Evolutionary conservation across 2,888 invertebrate genomes (phyloP), one percentile per base, ranked within the genome.

Genomic region (Andricus curvator): DNA sequence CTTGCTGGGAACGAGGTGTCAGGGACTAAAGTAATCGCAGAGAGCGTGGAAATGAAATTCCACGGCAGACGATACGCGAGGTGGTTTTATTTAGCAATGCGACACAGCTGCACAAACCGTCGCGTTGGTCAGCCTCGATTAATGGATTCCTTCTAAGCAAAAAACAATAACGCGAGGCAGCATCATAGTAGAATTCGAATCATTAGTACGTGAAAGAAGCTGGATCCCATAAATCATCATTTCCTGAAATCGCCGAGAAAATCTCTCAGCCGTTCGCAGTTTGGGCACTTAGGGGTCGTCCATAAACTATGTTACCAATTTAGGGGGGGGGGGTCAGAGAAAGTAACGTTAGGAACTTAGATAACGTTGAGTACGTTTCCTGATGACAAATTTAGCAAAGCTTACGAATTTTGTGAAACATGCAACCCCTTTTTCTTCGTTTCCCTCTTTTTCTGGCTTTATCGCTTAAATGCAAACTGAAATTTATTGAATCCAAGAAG

Each of bases 21-120:
- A 6, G 74, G 56, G 74, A 60, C 37, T 37, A 74, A 74, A 74
- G 74, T 74, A 74, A 74, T 74, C 33, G 74, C 56, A 74, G 33
- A 74, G 56, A 74, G 74, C 74, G 56, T 74, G 74, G 56, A 74
- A 74, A 74, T 74, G 74, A 74, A 74, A 74, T 74, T 74, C 74
- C 74, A 51, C 33, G 33, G 56, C n/a, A 74, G 37, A 74, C 33
- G 74, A 74, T 74, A 60, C 56, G 74, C 74, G 74, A 51, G 74
- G 56, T 74, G 74, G 74, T 56, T 44, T 44, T 44, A 44, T 44
- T 74, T 33, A 74, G 56, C 74, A 74, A 33, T 74, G 74, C 74
- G 64, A 25, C 64, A 29, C 64, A 74, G 56, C 74, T 74, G 74
- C 56, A 37, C 56, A 74, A 74, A 74, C 56, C 51, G 51, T 44